A percentile compares a stretch with the other conserved stretches of the same genome.
These are phyloP conservation scores for Timema cristinae DNA, from an alignment of 2,888 invertebrate species.

Conservation along the genomic window DNA sequence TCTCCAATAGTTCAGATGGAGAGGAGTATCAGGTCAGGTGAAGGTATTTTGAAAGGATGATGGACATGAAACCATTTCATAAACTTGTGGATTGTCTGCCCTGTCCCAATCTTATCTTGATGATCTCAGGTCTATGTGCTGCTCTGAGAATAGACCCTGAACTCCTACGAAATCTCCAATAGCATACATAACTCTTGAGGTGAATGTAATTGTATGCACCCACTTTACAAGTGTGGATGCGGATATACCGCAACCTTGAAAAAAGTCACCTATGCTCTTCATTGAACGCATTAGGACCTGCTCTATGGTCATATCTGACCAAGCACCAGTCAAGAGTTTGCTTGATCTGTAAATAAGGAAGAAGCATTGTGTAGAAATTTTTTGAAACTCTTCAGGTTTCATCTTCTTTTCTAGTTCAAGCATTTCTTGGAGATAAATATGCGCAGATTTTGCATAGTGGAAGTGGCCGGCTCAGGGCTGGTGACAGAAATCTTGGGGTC, in stretches of 20 bases:
- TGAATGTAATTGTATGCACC: background rate
- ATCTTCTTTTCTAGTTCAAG: slow-evolving; percentile 3
- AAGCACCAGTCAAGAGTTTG: slow-evolving; percentile 1
- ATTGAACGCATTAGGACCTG: slow-evolving; percentile 9
- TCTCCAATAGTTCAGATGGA: background rate
- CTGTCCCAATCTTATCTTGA: slow-evolving; percentile 1
- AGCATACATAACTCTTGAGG: slow-evolving; percentile 5
- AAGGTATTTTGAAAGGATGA: background rate
- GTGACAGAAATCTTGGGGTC: no score
- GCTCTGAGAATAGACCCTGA: background rate
- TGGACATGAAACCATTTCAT: slow-evolving; percentile 3
- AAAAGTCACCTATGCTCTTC: background rate
- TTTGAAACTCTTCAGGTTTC: slow-evolving; percentile 8
- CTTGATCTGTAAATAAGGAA: slow-evolving; percentile 7
- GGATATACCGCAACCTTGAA: background rate
- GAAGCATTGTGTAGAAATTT: background rate
- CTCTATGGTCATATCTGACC: slow-evolving; percentile 13
- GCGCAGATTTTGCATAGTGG: slow-evolving; percentile 12
- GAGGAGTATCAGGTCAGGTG: background rate
- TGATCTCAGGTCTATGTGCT: slow-evolving; percentile 6
- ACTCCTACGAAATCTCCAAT: background rate
- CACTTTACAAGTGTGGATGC: slow-evolving; percentile 9
- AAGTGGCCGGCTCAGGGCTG: background rate
- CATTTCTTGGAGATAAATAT: slow-evolving; percentile 7
- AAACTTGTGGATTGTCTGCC: background rate